phyloP scores from a whole-genome alignment of 2,797 vertebrate species.

The Pachyuromys duprasi region DNA sequence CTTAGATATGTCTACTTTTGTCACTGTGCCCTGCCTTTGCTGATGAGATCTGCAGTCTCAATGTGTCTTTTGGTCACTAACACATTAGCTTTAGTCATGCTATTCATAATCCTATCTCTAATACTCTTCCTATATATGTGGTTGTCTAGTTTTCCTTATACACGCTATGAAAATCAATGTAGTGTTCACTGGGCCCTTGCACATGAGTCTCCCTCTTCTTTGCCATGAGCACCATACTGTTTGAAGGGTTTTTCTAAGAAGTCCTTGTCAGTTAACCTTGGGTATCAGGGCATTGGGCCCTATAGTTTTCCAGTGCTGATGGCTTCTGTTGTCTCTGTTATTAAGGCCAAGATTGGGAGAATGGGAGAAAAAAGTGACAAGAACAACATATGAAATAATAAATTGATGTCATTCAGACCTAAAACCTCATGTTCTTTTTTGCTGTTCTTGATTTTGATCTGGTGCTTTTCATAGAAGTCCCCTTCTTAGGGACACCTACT shows the following conservation, averaged over 20 bases:
- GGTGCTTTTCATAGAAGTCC: too few species aligned
- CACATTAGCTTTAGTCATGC: background rate
- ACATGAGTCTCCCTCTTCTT: background rate
- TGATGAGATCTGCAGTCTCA: background rate
- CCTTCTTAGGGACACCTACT: background rate
- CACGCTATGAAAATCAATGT: background rate
- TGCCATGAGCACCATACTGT: background rate
- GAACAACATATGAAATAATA: conserved; percentile 24
- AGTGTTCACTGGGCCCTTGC: background rate
- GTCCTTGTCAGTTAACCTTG: background rate
- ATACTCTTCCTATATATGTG: background rate
- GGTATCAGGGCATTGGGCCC: background rate
- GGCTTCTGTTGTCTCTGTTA: background rate
- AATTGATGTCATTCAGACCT: too few species aligned
- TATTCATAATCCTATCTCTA: background rate
- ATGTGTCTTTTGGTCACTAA: background rate
- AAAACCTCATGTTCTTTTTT: too few species aligned
- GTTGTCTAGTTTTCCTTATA: background rate
- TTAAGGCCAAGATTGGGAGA: background rate
- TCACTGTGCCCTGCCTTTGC: background rate
- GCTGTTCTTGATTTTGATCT: too few species aligned
- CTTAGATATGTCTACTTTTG: background rate
- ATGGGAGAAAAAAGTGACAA: background rate
- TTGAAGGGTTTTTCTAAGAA: background rate
- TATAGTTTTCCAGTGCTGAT: background rate